These are phyloP conservation scores for Lepus oiostolus DNA, from an alignment of 2,797 vertebrate genomes.

Conservation along the genomic window DNA sequence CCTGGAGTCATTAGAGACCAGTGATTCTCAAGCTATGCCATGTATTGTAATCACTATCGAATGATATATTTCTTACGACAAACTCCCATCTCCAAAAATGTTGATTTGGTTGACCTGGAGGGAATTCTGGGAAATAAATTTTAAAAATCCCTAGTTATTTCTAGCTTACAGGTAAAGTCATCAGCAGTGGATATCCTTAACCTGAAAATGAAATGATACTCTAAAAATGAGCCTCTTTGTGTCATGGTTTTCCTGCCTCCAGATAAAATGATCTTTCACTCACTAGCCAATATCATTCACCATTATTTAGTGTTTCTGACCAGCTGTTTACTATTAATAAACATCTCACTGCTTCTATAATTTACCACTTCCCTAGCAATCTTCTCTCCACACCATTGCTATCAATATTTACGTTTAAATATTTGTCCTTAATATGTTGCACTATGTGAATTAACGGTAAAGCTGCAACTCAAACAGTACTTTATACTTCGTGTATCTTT, in stretches of 20 bases:
- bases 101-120: conserved; percentile 33
- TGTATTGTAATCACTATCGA: conserved; percentile 43
- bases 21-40: not conserved
- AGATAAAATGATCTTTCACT: not conserved
- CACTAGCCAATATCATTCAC: not conserved
- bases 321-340: not conserved
- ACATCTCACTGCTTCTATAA: not conserved
- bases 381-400: not conserved
- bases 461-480: too few species aligned
- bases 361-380: not conserved
- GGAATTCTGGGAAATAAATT: conserved; percentile 44
- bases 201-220: not conserved
- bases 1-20: conserved; percentile 53
- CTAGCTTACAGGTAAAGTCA: not conserved
- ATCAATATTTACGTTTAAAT: not conserved
- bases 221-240: conserved; percentile 18
- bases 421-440: too few species aligned
- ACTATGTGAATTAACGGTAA: too few species aligned
- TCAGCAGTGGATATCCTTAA: not conserved
- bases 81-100: not conserved
- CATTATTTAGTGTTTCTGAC: not conserved
- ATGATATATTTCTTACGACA: conserved; percentile 12
- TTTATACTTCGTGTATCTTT: too few species aligned
- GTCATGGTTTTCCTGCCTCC: not conserved
- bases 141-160: not conserved